Conservation (phyloP, 2,888 invertebrate species). For the Hyppa rectilinea region DNA sequence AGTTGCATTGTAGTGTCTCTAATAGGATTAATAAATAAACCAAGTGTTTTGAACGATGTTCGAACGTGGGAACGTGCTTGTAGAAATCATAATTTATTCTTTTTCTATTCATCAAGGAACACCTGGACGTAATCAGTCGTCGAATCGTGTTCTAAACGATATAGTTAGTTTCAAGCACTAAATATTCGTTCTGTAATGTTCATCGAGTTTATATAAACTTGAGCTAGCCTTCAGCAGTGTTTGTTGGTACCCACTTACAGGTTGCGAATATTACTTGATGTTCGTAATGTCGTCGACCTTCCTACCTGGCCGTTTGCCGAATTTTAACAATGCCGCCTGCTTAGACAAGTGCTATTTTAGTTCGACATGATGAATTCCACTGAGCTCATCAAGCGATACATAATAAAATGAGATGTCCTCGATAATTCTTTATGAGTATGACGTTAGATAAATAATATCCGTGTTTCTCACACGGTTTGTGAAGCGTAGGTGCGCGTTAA, state of each 20-base stretch:
- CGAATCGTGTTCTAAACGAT: conserved; percentile 27
- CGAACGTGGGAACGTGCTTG: conserved; percentile 60
- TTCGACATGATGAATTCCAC: conserved; percentile 62
- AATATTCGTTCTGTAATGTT: conserved; percentile 23
- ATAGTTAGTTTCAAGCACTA: conserved; percentile 29
- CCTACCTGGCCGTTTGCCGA: conserved; percentile 71
- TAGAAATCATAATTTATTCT: conserved; percentile 40
- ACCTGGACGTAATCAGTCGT: conserved; percentile 28
- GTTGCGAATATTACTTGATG: conserved; percentile 54
- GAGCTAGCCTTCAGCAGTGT: conserved; percentile 48
- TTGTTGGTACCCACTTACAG: conserved; percentile 39
- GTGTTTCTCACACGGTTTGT: conserved; percentile 72
- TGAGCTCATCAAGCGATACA: conserved; percentile 38
- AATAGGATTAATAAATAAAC: conserved; percentile 69
- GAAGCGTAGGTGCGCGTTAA: conserved; percentile 70
- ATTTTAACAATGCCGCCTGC: conserved; percentile 66
- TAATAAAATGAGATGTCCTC: conserved; percentile 57
- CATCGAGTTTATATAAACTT: conserved; percentile 38
- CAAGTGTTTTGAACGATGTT: conserved; percentile 60
- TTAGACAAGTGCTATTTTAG: conserved; percentile 68
- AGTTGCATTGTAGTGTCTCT: conserved; percentile 64
- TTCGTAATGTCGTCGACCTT: conserved; percentile 73
- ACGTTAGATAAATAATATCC: conserved; percentile 71
- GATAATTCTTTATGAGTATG: conserved; percentile 43
- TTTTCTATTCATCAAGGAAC: conserved; percentile 27